Conservation (phyloP, 2,797 vertebrate species). For the Naso thynnoides region DNA sequence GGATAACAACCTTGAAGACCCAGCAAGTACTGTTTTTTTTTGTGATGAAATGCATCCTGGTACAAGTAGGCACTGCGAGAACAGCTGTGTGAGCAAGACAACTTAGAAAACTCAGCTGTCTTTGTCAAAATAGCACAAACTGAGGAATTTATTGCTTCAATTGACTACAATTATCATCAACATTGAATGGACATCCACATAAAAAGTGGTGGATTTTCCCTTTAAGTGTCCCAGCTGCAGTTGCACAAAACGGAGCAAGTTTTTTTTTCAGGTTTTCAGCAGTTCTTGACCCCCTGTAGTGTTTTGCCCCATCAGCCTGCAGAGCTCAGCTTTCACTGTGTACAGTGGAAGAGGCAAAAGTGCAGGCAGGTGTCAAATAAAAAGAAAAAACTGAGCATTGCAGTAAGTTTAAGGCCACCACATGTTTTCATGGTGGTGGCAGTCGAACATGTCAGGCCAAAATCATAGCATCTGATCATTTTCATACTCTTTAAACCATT, state of each 20-base stretch:
- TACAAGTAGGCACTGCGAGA: no score
- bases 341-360: background rate
- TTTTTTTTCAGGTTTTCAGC: constrained; percentile 24
- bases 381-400: background rate
- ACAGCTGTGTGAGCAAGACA: no score
- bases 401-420: background rate
- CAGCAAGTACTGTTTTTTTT: no score
- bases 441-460: background rate
- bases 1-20: no score
- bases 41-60: no score
- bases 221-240: constrained; percentile 62
- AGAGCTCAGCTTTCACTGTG: constrained; percentile 19
- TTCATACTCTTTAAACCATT: background rate
- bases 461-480: no score
- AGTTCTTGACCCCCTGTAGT: constrained; percentile 17
- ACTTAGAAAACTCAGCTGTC: no score
- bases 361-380: background rate
- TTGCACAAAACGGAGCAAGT: constrained; percentile 27
- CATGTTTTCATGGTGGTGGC: background rate
- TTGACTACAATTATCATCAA: no score
- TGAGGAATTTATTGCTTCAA: no score
- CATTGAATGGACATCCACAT: no score
- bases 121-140: no score
- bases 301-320: constrained; percentile 35
- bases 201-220: no score